Percentiles rank a stretch among this genome's conserved stretches.
Conservation (phyloP, 1,140 invertebrate species). For the Scylla paramamosain region DNA sequence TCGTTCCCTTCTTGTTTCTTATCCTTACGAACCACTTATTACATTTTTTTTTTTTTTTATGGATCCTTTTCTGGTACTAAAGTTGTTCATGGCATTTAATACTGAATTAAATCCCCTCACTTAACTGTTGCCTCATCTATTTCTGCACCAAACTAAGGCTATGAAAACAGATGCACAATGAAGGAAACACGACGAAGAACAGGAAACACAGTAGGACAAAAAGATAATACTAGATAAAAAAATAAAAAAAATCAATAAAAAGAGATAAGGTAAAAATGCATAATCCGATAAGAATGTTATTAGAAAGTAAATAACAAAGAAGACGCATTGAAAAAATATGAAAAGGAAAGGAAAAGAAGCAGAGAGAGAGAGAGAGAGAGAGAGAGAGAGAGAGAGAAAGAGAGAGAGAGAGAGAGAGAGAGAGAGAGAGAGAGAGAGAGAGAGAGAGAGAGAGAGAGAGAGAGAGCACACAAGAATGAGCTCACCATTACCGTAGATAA, state of each 20-base stretch:
- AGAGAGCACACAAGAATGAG: slow-evolving; percentile 62
- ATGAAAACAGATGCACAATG: no score
- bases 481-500: slow-evolving; percentile 71
- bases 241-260: background rate
- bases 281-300: background rate
- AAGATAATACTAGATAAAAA: no score
- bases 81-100: no score
- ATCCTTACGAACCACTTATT: no score
- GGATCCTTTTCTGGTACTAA: background rate
- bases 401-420: background rate
- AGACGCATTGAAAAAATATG: background rate
- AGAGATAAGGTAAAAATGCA: background rate
- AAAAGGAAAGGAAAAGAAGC: background rate
- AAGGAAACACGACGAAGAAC: no score
- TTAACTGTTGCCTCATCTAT: no score
- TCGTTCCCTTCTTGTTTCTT: no score
- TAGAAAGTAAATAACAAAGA: background rate
- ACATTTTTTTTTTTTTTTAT: slow-evolving; percentile 7
- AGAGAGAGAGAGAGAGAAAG: background rate
- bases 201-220: background rate
- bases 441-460: background rate
- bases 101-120: no score
- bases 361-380: background rate
- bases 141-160: no score
- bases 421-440: slow-evolving; percentile 23